Percentiles rank a stretch among this genome's conserved stretches.
These are phyloP conservation scores for Silurus meridionalis DNA, from an alignment of 2,113 vertebrate species.

Conservation along the genomic window DNA sequence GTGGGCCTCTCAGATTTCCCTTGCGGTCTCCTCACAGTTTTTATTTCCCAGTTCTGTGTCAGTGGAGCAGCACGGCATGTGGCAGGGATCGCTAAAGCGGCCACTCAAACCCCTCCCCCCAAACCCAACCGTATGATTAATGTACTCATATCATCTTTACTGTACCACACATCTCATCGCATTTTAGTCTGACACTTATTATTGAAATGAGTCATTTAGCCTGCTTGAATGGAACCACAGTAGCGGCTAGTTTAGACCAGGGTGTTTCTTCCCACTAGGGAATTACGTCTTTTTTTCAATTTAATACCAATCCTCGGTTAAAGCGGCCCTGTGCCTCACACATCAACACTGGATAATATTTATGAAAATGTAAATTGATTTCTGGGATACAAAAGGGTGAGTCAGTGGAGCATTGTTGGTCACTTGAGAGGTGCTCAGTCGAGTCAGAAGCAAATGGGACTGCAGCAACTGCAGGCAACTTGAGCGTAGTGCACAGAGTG, in stretches of 20 bases:
- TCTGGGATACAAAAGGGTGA: constrained; percentile 25
- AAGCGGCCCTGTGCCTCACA: constrained; percentile 51
- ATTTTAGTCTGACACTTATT: constrained; percentile 80
- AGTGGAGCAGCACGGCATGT: constrained; percentile 65
- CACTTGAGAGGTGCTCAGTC: constrained; percentile 44
- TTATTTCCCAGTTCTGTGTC: constrained; percentile 71
- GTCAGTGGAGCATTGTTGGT: constrained; percentile 27
- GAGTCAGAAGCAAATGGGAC: constrained; percentile 30
- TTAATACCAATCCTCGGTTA: constrained; percentile 52
- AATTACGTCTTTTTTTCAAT: constrained; percentile 46
- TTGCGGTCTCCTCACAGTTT: constrained; percentile 59
- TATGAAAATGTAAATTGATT: constrained; percentile 60
- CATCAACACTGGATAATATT: constrained; percentile 43
- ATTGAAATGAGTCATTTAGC: constrained; percentile 79
- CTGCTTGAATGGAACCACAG: constrained; percentile 53
- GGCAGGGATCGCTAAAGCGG: constrained; percentile 66
- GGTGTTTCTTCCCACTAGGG: constrained; percentile 37
- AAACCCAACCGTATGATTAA: constrained; percentile 72
- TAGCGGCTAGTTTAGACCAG: constrained; percentile 36
- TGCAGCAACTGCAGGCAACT: constrained; percentile 9
- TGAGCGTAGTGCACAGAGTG: background rate
- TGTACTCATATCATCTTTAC: constrained; percentile 72
- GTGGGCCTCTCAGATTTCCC: constrained; percentile 81
- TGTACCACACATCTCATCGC: constrained; percentile 69
- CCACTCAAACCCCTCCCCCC: constrained; percentile 66